These are phyloP conservation scores for Cataglyphis albicans DNA, from an alignment of 2,888 invertebrate species.

Conservation along the genomic window DNA sequence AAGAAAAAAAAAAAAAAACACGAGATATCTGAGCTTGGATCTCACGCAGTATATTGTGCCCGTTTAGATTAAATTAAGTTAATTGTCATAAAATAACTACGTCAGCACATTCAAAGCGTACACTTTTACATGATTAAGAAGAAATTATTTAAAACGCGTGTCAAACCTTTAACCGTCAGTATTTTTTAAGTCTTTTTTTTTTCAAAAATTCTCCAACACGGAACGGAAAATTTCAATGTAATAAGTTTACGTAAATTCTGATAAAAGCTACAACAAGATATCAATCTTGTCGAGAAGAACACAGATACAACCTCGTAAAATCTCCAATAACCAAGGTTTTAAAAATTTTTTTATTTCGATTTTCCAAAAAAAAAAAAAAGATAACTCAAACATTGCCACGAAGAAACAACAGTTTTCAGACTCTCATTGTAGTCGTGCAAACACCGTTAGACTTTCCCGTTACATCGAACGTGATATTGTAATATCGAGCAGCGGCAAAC, in stretches of 20 bases:
- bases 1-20: slow-evolving; percentile 68
- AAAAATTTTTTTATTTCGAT: slow-evolving; percentile 27
- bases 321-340: slow-evolving; percentile 9
- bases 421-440: slow-evolving; percentile 41
- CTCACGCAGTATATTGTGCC: slow-evolving; percentile 18
- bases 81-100: slow-evolving; percentile 38
- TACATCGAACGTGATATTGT: slow-evolving; percentile 50
- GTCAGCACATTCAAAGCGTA: slow-evolving; percentile 12
- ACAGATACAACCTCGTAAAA: not conserved
- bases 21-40: slow-evolving; percentile 29
- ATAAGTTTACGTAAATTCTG: slow-evolving; percentile 3
- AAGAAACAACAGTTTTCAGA: slow-evolving; percentile 53
- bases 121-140: slow-evolving; percentile 45
- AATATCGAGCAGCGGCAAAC: slow-evolving; percentile 54
- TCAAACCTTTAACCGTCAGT: not conserved
- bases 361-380: slow-evolving; percentile 31
- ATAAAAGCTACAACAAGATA: not conserved
- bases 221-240: not conserved
- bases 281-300: not conserved
- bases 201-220: not conserved
- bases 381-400: slow-evolving; percentile 37
- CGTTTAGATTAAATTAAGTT: slow-evolving; percentile 54
- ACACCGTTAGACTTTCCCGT: slow-evolving; percentile 52
- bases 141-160: slow-evolving; percentile 30
- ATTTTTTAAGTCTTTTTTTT: not conserved